Conservation (phyloP, 2,113 vertebrate species). For the Scolopax mira region DNA sequence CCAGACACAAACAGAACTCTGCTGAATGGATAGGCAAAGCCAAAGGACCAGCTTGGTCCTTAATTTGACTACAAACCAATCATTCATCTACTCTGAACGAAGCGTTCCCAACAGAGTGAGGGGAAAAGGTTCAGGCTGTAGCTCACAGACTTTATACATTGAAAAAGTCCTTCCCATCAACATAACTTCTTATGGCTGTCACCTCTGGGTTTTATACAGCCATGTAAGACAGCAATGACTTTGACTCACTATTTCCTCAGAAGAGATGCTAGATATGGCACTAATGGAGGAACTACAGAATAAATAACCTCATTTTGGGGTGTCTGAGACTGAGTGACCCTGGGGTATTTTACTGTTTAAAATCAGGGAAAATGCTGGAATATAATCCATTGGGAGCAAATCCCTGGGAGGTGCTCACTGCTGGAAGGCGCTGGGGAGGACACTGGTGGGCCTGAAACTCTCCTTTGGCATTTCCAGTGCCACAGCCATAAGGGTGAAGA, state of each 20-base stretch:
- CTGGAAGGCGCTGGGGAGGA: neutral
- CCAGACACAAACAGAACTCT: constrained; percentile 14
- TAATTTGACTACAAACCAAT: neutral
- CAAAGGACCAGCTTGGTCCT: neutral
- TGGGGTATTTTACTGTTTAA: neutral
- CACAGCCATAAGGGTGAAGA: neutral
- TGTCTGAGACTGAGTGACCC: neutral
- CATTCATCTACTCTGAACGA: neutral
- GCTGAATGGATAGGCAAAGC: constrained; percentile 24
- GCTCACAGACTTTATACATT: neutral
- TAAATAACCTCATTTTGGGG: neutral
- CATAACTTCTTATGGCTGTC: fast-evolving
- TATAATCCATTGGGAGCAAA: neutral
- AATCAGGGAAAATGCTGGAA: neutral
- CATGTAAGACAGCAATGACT: neutral
- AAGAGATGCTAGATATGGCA: neutral
- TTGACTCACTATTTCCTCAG: neutral
- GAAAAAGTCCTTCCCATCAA: neutral
- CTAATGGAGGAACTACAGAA: fast-evolving
- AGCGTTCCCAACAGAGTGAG: neutral
- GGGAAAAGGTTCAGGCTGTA: neutral
- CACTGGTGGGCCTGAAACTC: neutral
- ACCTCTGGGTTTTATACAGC: neutral
- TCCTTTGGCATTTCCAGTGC: neutral
- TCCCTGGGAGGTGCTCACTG: neutral